Evolutionary conservation across 2,888 invertebrate genomes (phyloP), one percentile per base, ranked within the genome.

Genomic region (Synergus laeviventris): DNA sequence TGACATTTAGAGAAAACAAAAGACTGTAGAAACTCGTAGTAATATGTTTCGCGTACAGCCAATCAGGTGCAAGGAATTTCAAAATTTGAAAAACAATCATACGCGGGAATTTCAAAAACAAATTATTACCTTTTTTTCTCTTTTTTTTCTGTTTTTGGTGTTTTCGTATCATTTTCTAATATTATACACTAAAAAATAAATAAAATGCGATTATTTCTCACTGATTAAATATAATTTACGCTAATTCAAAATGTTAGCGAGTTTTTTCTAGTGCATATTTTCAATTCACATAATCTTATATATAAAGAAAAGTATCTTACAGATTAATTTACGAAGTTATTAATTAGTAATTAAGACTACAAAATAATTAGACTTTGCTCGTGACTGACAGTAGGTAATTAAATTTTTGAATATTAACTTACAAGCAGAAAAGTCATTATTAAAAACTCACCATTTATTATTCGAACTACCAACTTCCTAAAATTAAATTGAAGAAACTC

Each of bases 301-400:
- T n/a, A n/a, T n/a, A n/a, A 42, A 64, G 42, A 18, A 39, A 21
- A 42, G 39, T 12, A 42, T 64, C 38, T 12, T 42, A 39, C 2
- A 24, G 42, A 66, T 18, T 66, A 45, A 24, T 66, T 14, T 16
- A 66, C 21, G 16, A 42, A 24, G 45, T 9, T 42, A 45, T 9
- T 16, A 45, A 24, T 66, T 7, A 66, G 18, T 42, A 66, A 45
- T 31, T 66, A 66, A 66, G 7, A 24, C 24, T 45, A 66, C 24
- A 14, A 66, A 66, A 45, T 49, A 49, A 70, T 70, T 70, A 49
- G 70, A 49, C 31, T 31, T n/a, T n/a, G n/a, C 9, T 70, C 31
- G 24, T 70, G 31, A 49, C 49, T 54, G 45, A 70, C 70, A 49
- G 5, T n/a, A 36, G 11, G n/a, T n/a, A 70, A 18, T 54, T 31